Evolutionary conservation across 2,888 invertebrate genomes (phyloP).

Genomic region (Mechanitis messenoides): DNA sequence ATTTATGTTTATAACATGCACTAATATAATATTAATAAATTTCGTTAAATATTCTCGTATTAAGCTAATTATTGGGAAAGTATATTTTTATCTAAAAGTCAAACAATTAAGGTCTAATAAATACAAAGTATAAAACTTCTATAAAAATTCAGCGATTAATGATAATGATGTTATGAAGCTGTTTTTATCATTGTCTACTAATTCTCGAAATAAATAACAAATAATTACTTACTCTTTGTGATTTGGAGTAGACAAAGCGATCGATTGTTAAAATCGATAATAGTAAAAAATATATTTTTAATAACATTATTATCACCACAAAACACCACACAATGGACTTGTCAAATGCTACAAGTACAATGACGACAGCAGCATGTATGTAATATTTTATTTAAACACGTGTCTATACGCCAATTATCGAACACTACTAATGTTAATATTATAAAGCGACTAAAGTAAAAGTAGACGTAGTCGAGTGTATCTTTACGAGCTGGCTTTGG

Average conservation of each 20-base stretch:
- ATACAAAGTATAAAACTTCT: too few relatives aligned
- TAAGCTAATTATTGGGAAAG: too few relatives aligned
- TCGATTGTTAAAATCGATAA: slow-evolving; percentile 29
- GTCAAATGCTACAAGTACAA: neutral
- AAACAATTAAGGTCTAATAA: too few relatives aligned
- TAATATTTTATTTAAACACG: slow-evolving; percentile 25
- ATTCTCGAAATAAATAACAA: neutral
- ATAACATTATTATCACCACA: slow-evolving; percentile 25
- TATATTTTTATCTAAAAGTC: too few relatives aligned
- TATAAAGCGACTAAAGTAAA: slow-evolving; percentile 9
- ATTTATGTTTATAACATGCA: too few relatives aligned
- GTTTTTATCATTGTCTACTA: too few relatives aligned
- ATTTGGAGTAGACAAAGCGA: slow-evolving; percentile 14
- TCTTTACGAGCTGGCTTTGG: neutral
- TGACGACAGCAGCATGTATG: slow-evolving; percentile 2
- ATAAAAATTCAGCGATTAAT: too few relatives aligned
- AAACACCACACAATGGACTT: slow-evolving; percentile 1
- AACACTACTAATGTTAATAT: slow-evolving; percentile 15
- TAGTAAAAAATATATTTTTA: slow-evolving; percentile 29
- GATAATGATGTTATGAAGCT: too few relatives aligned
- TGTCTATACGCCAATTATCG: slow-evolving; percentile 22
- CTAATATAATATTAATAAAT: too few relatives aligned
- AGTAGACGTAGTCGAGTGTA: slow-evolving; percentile 8
- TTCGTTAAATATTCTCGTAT: too few relatives aligned
- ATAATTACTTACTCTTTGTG: slow-evolving; percentile 34